Percentiles rank a stretch among this genome's conserved stretches.
These are phyloP conservation scores for Zhuqinia jingwanae DNA, from an alignment of 2,888 invertebrate genomes.

Conservation along the genomic window DNA sequence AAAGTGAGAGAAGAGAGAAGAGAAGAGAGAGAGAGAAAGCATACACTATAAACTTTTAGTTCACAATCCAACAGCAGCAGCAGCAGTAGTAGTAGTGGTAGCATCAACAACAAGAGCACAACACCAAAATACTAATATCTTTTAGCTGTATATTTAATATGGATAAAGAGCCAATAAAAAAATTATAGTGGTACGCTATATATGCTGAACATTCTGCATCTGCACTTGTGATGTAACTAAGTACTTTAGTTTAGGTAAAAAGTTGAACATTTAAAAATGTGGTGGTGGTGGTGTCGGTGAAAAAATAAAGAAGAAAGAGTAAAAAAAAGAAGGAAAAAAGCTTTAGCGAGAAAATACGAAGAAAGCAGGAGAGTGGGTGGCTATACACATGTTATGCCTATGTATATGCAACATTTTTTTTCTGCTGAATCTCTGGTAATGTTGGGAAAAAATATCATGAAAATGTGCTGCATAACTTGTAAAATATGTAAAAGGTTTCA, in stretches of 20 bases:
- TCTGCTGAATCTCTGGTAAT: not conserved
- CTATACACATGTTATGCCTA: too few species aligned
- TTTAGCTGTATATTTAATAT: constrained; percentile 12
- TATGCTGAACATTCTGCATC: constrained; percentile 24
- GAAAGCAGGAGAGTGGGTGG: too few species aligned
- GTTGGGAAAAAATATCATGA: not conserved
- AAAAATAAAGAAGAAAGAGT: too few species aligned
- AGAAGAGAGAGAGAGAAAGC: constrained; percentile 22
- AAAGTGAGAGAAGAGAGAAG: constrained; percentile 30
- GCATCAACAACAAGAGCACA: not conserved
- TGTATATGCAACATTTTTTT: constrained; percentile 21
- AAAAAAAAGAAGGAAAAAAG: too few species aligned
- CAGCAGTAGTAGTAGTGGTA: too few species aligned
- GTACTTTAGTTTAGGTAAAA: too few species aligned
- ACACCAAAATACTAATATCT: constrained; percentile 33
- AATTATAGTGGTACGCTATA: not conserved
- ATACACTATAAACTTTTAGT: not conserved
- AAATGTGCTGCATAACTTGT: too few species aligned
- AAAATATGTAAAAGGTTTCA: too few species aligned
- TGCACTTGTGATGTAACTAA: not conserved
- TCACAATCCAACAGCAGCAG: not conserved
- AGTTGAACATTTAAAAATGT: too few species aligned
- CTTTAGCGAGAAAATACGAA: too few species aligned
- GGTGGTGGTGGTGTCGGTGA: too few species aligned
- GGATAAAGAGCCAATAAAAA: not conserved